Evolutionary conservation across 2,797 vertebrate species (phyloP).

Genomic region (Enteromius thamalakanensis): DNA sequence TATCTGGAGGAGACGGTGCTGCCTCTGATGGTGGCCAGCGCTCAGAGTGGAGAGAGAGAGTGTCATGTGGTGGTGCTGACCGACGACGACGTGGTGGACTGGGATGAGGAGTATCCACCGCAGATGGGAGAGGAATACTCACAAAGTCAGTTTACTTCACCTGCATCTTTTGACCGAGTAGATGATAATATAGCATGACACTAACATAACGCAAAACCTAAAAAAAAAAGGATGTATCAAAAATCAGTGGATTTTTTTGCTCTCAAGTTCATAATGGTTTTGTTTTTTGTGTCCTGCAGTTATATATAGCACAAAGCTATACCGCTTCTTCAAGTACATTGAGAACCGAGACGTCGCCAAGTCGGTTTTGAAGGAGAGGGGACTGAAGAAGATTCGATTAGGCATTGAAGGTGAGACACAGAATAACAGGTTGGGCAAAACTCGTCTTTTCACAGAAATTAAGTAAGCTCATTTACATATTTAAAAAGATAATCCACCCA

Average conservation of each 20-base stretch:
- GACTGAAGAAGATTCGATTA: slow-evolving; percentile 96
- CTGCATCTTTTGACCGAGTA: background rate
- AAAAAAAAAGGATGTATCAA: background rate
- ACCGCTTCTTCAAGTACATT: slow-evolving; percentile 99
- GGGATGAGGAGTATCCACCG: slow-evolving; percentile 97
- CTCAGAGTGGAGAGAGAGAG: slow-evolving; percentile 94
- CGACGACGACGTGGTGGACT: slow-evolving; percentile 97
- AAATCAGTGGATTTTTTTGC: background rate
- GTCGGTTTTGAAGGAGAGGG: slow-evolving; percentile 93
- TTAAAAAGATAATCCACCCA: background rate
- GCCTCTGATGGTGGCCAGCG: slow-evolving; percentile 96
- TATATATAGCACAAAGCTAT: slow-evolving; percentile 98
- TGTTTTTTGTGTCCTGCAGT: slow-evolving; percentile 72
- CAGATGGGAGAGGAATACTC: slow-evolving; percentile 99
- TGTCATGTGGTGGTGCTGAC: slow-evolving; percentile 98
- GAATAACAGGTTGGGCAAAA: background rate
- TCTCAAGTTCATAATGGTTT: background rate
- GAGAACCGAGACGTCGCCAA: slow-evolving; percentile 98
- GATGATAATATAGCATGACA: background rate
- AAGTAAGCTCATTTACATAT: background rate
- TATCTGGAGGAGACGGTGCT: slow-evolving; percentile 99
- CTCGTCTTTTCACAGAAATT: background rate
- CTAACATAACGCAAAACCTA: background rate
- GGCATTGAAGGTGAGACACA: slow-evolving; percentile 91
- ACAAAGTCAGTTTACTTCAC: slow-evolving; percentile 83